These are phyloP conservation scores for Poecilus cupreus DNA, from an alignment of 2,888 invertebrate genomes.

Conservation along the genomic window DNA sequence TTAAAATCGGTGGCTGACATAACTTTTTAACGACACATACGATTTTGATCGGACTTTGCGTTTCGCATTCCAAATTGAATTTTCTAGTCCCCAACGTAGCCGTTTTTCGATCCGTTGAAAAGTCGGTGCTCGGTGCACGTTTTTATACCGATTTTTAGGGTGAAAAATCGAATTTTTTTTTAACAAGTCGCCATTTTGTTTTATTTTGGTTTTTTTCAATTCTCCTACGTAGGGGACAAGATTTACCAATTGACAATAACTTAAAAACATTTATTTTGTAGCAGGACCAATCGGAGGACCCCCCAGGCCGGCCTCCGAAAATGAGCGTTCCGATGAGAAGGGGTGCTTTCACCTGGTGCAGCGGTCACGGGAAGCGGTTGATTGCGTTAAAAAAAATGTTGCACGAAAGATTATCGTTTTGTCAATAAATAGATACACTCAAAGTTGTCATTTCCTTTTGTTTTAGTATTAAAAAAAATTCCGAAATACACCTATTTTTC, in stretches of 20 bases:
- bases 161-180: constrained; percentile 11
- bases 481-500: background rate
- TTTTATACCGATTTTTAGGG: constrained; percentile 28
- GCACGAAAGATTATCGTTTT: background rate
- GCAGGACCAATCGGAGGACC: too few species aligned
- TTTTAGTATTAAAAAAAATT: background rate
- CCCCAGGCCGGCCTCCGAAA: too few species aligned
- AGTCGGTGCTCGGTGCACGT: constrained; percentile 8
- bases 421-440: background rate
- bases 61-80: too few species aligned
- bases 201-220: background rate
- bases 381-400: background rate
- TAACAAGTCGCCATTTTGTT: background rate
- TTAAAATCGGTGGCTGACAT: constrained; percentile 29
- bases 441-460: constrained; percentile 23
- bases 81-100: too few species aligned
- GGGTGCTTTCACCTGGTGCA: too few species aligned
- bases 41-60: constrained; percentile 41
- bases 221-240: too few species aligned
- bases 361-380: too few species aligned
- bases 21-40: constrained; percentile 25
- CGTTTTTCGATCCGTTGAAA: too few species aligned
- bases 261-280: too few species aligned
- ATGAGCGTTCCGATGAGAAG: too few species aligned
- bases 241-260: too few species aligned